Percentiles rank a stretch among this genome's conserved stretches.
These are phyloP conservation scores for Onthophagus taurus DNA, from an alignment of 1,140 invertebrate species.

Conservation along the genomic window DNA sequence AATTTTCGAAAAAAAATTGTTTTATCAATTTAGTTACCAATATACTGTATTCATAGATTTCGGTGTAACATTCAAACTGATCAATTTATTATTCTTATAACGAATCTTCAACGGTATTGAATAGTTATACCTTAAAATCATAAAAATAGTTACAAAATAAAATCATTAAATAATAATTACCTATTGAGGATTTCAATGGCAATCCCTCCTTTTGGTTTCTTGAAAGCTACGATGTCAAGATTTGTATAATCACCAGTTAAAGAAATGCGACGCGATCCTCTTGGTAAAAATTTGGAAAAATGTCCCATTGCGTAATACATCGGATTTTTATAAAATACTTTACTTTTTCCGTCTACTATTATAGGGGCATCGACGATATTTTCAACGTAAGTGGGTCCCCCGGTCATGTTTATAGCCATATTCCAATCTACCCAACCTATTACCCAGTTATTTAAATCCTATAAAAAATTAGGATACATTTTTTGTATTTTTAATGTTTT, in stretches of 20 bases:
- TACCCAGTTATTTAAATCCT: constrained; percentile 49
- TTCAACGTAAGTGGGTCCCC: constrained; percentile 59
- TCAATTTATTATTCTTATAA: neutral
- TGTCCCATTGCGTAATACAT: constrained; percentile 61
- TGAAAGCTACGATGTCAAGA: constrained; percentile 39
- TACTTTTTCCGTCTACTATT: constrained; percentile 46
- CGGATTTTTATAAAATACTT: constrained; percentile 62
- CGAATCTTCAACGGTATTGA: constrained; percentile 1
- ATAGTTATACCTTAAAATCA: neutral
- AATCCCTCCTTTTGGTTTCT: constrained; percentile 40
- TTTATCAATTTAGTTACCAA: constrained; percentile 1
- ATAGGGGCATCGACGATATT: constrained; percentile 60
- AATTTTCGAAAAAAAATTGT: neutral
- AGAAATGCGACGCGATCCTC: constrained; percentile 38
- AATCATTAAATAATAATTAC: neutral
- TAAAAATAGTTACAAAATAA: neutral
- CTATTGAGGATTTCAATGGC: constrained; percentile 36
- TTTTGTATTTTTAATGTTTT: neutral
- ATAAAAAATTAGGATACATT: constrained; percentile 11
- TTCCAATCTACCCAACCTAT: constrained; percentile 71
- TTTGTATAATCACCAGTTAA: constrained; percentile 15
- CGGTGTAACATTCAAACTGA: neutral
- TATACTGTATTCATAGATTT: constrained; percentile 7
- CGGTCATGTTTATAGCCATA: constrained; percentile 51
- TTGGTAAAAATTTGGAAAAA: constrained; percentile 53